Evolutionary conservation across 1,140 invertebrate genomes (phyloP), one percentile per base, ranked within the genome.

Genomic region (Hycleus cichorii): DNA sequence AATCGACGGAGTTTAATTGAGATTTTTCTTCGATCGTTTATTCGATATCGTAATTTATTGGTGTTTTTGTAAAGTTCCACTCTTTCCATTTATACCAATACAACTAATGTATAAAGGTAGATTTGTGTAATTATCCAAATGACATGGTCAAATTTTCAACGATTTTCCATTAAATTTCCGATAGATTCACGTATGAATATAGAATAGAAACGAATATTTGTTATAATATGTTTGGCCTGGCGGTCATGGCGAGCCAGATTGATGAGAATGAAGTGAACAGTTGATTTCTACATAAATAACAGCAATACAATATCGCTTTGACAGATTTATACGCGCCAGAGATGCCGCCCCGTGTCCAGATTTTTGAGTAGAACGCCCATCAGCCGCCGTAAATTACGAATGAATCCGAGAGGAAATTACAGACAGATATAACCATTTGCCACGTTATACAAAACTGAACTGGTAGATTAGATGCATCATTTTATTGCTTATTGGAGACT

Each of bases 211-310:
- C 9, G 40, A 42, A 9, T 42, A 9, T 7, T 0, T 2, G 40
- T n/a, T 11, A 10, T 11, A 10, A 42, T 42, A 10, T 10, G 40
- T 42, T 42, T 4, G 9, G 40, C 45, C 52, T 55, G 44, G 43
- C 52, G 52, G 43, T 55, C 52, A 55, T 55, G 52, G 52, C 52
- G 47, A 55, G 57, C 60, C 49, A 63, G 67, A 70, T 70, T 69
- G 69, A 70, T 69, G 67, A 62, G 59, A 66, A 65, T 63, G 65
- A 66, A 63, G 65, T 64, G 66, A 68, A 67, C 62, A 63, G 67
- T 69, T 70, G 69, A 70, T 70, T 70, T 65, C 58, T 69, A 67
- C 65, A 70, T 70, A 70, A 70, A 70, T 70, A 69, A 69, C 65
- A 56, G 63, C 64, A 63, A 65, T 65, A 70, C 69, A 70, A 70